A percentile compares a stretch with the other conserved stretches of the same genome.
These are phyloP conservation scores for Agrotis ipsilon DNA, from an alignment of 2,888 invertebrate species.

Conservation along the genomic window DNA sequence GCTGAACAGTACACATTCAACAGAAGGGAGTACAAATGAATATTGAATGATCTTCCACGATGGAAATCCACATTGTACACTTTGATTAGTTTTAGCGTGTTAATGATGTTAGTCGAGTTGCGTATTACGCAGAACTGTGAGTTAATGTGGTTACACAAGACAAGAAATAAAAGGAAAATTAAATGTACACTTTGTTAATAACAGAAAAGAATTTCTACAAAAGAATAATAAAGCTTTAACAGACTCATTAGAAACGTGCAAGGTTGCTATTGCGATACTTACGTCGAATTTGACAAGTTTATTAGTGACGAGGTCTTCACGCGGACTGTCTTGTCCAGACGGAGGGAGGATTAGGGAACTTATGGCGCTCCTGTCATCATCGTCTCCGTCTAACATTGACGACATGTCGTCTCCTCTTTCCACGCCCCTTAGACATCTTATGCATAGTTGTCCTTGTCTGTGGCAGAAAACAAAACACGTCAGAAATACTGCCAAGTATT, in stretches of 20 bases:
- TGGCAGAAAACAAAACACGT: slow-evolving; percentile 29
- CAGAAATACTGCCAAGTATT: neutral
- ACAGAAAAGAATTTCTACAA: slow-evolving; percentile 70
- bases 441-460: slow-evolving; percentile 96
- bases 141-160: slow-evolving; percentile 78
- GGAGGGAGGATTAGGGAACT: slow-evolving; percentile 88
- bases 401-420: slow-evolving; percentile 92
- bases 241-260: slow-evolving; percentile 55
- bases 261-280: slow-evolving; percentile 72
- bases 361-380: slow-evolving; percentile 93
- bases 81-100: slow-evolving; percentile 77
- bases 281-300: slow-evolving; percentile 92
- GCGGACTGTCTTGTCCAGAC: slow-evolving; percentile 84
- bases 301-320: slow-evolving; percentile 85
- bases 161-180: slow-evolving; percentile 60
- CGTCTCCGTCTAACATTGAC: slow-evolving; percentile 93
- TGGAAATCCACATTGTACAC: slow-evolving; percentile 55
- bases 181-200: slow-evolving; percentile 70
- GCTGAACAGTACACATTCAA: slow-evolving; percentile 54
- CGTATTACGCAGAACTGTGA: slow-evolving; percentile 77
- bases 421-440: slow-evolving; percentile 94
- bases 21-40: slow-evolving; percentile 46
- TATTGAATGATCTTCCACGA: slow-evolving; percentile 59
- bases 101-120: slow-evolving; percentile 83
- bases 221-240: slow-evolving; percentile 69